These are phyloP conservation scores for Argyra leucocephala DNA, from an alignment of 2,888 invertebrate genomes.

Conservation along the genomic window DNA sequence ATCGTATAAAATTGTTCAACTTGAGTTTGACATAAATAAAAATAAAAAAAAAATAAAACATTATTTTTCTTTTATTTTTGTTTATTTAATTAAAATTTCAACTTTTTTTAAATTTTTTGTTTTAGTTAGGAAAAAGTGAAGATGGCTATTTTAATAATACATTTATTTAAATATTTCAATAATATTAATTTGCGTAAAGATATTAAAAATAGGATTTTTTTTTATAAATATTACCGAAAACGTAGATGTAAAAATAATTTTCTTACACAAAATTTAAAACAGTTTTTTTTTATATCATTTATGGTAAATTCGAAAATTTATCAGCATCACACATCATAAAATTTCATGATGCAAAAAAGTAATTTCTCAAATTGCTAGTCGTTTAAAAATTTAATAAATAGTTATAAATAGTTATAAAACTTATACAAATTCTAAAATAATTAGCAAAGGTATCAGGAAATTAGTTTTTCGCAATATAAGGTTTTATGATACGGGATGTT, in stretches of 20 bases:
- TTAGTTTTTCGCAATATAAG: no score
- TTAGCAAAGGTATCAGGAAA: no score
- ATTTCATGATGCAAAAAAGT: no score
- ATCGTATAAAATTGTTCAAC: neutral
- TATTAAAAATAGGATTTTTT: constrained; percentile 10
- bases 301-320: no score
- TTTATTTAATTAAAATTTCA: neutral
- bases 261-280: neutral
- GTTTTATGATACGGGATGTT: no score
- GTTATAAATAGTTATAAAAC: no score
- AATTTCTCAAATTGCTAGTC: no score
- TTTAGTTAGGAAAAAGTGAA: neutral
- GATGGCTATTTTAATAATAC: neutral
- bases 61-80: neutral
- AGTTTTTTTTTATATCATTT: neutral
- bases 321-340: no score
- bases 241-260: neutral
- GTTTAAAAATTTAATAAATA: no score
- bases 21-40: neutral
- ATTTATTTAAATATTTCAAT: neutral
- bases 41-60: neutral
- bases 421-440: no score
- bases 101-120: neutral
- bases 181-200: neutral
- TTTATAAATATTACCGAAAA: constrained; percentile 9